Conservation (phyloP, 2,888 invertebrate genomes). For the Ditula angustiorana region DNA sequence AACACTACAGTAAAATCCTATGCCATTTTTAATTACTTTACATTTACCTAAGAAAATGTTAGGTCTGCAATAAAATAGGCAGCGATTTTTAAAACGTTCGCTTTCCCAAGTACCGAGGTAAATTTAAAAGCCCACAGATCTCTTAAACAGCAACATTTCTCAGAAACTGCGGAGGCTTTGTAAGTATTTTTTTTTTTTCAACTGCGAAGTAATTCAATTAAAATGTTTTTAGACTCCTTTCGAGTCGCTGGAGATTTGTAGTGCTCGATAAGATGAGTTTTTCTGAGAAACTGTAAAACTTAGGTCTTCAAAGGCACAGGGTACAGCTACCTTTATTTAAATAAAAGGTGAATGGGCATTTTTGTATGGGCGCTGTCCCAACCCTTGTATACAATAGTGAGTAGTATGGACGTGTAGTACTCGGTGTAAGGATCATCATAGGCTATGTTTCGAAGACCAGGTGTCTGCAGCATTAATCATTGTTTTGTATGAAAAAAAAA, state of each 20-base stretch:
- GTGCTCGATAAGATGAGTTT: constrained; percentile 5
- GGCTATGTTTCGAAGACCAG: too few species aligned
- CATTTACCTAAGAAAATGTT: too few species aligned
- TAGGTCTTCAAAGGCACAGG: background rate
- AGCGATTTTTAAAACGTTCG: background rate
- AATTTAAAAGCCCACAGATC: background rate
- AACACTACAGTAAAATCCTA: too few species aligned
- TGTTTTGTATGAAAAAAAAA: too few species aligned
- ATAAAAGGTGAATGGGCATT: too few species aligned
- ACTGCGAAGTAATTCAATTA: constrained; percentile 7
- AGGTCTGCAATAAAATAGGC: background rate
- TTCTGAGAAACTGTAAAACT: background rate
- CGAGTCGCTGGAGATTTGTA: background rate
- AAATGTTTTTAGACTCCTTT: constrained; percentile 1
- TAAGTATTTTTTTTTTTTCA: background rate
- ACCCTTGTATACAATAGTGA: too few species aligned
- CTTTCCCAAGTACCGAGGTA: background rate
- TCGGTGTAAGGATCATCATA: too few species aligned
- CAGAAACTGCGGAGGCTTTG: background rate
- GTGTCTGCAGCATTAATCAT: too few species aligned
- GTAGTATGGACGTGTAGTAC: too few species aligned
- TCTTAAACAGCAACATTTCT: background rate
- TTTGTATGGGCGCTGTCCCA: too few species aligned
- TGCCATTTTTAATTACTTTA: too few species aligned
- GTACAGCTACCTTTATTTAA: background rate